phyloP scores from a whole-genome alignment of 2,797 vertebrate genomes.

The Podargus strigoides region DNA sequence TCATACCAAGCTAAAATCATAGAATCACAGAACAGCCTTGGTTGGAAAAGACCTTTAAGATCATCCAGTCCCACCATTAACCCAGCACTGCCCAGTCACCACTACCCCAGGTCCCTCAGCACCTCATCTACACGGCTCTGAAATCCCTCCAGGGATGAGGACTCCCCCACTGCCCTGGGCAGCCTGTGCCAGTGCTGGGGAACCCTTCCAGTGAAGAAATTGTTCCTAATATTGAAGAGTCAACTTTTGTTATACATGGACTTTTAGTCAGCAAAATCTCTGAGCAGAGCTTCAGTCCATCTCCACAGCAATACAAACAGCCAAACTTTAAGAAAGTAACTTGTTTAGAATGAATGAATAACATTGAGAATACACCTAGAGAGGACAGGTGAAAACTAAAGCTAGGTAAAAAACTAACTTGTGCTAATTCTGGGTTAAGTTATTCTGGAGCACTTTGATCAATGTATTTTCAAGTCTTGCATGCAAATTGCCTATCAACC shows the following conservation, averaged over 20 bases:
- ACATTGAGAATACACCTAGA: neutral
- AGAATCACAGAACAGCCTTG: too few species aligned
- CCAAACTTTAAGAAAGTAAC: neutral
- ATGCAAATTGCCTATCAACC: neutral
- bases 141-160: too few species aligned
- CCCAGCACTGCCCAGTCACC: too few species aligned
- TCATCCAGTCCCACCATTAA: too few species aligned
- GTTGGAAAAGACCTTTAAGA: too few species aligned
- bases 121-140: too few species aligned
- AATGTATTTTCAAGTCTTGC: neutral
- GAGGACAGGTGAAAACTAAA: neutral
- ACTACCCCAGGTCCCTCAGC: too few species aligned
- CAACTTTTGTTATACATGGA: neutral
- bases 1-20: neutral
- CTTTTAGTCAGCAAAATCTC: neutral
- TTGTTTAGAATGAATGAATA: neutral
- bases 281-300: neutral
- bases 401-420: neutral
- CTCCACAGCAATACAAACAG: neutral
- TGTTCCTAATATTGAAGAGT: too few species aligned
- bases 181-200: too few species aligned
- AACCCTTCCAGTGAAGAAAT: too few species aligned
- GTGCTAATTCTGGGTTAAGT: neutral
- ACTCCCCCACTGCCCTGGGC: too few species aligned
- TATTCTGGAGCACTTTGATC: neutral